Base-by-base conservation (phyloP, 2,888 invertebrate species). In the Tetranychus truncatus region DNA sequence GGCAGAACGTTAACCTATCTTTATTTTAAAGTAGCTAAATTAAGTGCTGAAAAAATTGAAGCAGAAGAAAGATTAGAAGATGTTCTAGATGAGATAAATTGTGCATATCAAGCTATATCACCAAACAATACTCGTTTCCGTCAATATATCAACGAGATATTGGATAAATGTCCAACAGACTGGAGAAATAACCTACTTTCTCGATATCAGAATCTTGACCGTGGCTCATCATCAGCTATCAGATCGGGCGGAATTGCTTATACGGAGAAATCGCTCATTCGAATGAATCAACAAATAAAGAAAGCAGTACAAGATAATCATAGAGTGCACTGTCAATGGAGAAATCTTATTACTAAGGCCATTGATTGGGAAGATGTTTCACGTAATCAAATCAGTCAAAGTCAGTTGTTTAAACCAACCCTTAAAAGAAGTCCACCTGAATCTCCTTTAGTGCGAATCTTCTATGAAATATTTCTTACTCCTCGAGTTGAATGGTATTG, bases 1-100 rank as follows among this genome's bases (percentile, higher is more conserved):
- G 91, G 90, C 72, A 90, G 92, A 80, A 89, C 89, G 73, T 84
- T 95, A 76, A 89, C 89, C 76, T 89, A 91, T 80, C 89, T 91
- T 66, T 95, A 95, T 82, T 97, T 96, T 82, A 92, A 92, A 84
- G 89, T 92, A 76, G 92, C 96, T 7, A 96, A 96, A 82, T 84
- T 96, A 65, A 93, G 91, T 82, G 89, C 91, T 2, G 97, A 97
- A 81, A 94, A 93, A 82, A 91, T 92, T 80, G 97, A 99, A 84
- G 95, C 96, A 5, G 96, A 99, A 83, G 97, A 97, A 84, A 90
- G 89, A 78, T 88, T 99, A 1, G 95, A 96, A 83, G 95, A 96
- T 84, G 89, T 95, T 78, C 85, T 96, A 76, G 93, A 95, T 89
- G 93, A 93, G 76, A 84, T 95, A 71, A 91, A 91, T 83, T 88